Evolutionary conservation across 2,888 invertebrate species (phyloP).

Genomic region (Spisula subtruncata): DNA sequence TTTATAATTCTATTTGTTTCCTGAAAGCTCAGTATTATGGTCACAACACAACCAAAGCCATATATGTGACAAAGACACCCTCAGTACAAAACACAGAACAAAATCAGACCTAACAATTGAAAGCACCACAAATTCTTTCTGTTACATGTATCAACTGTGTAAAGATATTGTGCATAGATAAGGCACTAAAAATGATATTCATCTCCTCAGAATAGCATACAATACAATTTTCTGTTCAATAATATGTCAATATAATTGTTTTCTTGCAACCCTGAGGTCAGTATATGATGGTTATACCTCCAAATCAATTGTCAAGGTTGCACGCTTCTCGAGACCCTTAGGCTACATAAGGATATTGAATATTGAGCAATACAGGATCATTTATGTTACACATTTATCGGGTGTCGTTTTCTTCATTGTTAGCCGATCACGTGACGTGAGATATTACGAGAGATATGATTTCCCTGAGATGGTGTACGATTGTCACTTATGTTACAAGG

Average conservation of each 20-base stretch:
- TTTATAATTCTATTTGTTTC: no score
- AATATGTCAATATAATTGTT: background rate
- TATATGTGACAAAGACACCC: no score
- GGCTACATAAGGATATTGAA: background rate
- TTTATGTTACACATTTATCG: background rate
- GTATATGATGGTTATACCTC: background rate
- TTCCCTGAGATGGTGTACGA: background rate
- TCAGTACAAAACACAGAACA: no score
- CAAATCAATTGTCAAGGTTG: constrained; percentile 20
- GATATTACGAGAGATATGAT: constrained; percentile 1
- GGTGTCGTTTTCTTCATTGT: constrained; percentile 2
- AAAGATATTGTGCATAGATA: no score
- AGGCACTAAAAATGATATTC: background rate
- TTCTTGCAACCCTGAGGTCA: background rate
- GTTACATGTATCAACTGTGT: no score
- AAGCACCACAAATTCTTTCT: no score
- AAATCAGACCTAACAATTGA: no score
- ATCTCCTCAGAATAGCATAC: background rate
- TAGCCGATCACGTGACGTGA: background rate
- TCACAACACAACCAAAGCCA: no score
- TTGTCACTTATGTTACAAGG: background rate
- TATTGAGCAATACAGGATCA: background rate
- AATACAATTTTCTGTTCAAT: background rate
- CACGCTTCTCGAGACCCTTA: background rate
- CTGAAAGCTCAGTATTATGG: no score